A percentile compares a stretch with the other conserved stretches of the same genome.
Conservation (phyloP, 2,888 invertebrate species). For the Rotaria magnacalcarata region DNA sequence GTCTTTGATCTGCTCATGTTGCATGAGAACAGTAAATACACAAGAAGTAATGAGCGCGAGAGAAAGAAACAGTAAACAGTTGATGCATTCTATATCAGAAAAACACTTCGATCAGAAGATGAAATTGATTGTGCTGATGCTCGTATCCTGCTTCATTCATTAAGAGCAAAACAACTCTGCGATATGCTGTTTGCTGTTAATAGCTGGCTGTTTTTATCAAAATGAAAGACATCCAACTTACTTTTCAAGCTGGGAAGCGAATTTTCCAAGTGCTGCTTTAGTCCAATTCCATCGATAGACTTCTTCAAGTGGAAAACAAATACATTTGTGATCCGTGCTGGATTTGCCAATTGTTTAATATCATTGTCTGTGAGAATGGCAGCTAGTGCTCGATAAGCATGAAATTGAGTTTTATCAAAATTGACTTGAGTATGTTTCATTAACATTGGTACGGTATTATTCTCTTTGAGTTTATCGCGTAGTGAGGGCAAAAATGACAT, state of each 20-base stretch:
- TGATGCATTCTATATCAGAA: no score
- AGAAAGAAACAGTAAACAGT: no score
- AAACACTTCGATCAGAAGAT: no score
- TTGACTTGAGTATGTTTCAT: not conserved
- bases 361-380: not conserved
- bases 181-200: no score
- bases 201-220: no score
- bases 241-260: not conserved
- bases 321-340: not conserved
- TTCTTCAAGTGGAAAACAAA: not conserved
- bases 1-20: not conserved
- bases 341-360: not conserved
- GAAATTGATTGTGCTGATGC: no score
- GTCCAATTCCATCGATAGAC: not conserved
- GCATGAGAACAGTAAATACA: not conserved
- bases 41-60: no score
- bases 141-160: no score
- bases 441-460: not conserved
- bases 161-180: no score
- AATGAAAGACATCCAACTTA: not conserved
- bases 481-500: not conserved
- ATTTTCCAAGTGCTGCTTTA: not conserved
- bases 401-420: not conserved
- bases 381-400: constrained; percentile 3
- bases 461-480: not conserved